These are phyloP conservation scores for Arion vulgaris DNA, from an alignment of 1,140 invertebrate species.

Conservation along the genomic window DNA sequence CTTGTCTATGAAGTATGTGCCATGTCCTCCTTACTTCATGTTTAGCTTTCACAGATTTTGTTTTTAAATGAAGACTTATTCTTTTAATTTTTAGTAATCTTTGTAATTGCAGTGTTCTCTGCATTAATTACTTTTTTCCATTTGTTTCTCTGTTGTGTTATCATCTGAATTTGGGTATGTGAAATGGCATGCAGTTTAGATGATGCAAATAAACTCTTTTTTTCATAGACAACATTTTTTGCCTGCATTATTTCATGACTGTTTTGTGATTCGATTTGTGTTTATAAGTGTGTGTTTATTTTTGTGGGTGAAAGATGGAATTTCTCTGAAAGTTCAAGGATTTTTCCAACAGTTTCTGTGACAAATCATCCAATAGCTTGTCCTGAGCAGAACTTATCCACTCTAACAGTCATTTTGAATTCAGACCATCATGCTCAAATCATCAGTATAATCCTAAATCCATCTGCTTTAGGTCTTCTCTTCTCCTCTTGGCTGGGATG, in stretches of 20 bases:
- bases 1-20: not conserved
- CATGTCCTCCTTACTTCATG: not conserved
- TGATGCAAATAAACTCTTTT: slow-evolving; percentile 36
- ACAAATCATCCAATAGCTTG: too few species aligned
- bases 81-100: not conserved
- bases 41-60: not conserved
- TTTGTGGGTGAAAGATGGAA: too few species aligned
- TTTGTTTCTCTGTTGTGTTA: not conserved
- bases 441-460: too few species aligned
- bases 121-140: not conserved
- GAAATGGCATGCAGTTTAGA: slow-evolving; percentile 39
- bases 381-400: too few species aligned
- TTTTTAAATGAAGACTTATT: not conserved
- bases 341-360: too few species aligned
- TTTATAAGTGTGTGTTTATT: not conserved
- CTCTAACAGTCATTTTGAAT: too few species aligned
- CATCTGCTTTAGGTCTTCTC: too few species aligned
- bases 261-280: slow-evolving; percentile 6
- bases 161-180: slow-evolving; percentile 28
- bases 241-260: not conserved
- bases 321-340: too few species aligned
- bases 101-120: slow-evolving; percentile 16
- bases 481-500: too few species aligned
- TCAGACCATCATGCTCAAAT: too few species aligned
- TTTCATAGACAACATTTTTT: slow-evolving; percentile 19